phyloP scores from a whole-genome alignment of 2,113 vertebrate species.

The Malaclemys terrapin region DNA sequence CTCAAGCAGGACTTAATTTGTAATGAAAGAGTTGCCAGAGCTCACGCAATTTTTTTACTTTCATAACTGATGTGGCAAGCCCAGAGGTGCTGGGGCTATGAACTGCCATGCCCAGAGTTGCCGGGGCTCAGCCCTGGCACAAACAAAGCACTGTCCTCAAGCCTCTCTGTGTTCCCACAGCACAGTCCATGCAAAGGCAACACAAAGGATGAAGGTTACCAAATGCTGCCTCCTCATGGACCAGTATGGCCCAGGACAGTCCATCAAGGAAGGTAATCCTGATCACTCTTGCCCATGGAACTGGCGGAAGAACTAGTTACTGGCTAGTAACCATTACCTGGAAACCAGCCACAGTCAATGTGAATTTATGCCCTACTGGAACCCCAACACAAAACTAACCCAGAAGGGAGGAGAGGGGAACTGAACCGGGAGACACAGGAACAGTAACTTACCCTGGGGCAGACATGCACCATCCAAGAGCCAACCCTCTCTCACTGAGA shows the following conservation, averaged over 20 bases:
- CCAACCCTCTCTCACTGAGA: neutral
- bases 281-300: neutral
- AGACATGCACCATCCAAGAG: neutral
- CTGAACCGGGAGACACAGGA: neutral
- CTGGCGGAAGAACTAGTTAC: neutral
- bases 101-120: no score
- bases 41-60: no score
- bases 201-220: neutral
- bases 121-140: no score
- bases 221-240: neutral
- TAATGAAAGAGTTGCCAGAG: no score
- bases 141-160: no score
- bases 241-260: no score
- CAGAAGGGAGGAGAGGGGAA: neutral
- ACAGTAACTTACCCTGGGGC: neutral
- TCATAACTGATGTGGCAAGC: no score
- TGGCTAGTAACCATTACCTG: neutral
- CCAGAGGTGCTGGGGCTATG: no score
- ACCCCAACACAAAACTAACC: neutral
- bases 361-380: neutral
- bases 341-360: neutral
- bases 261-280: neutral
- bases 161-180: no score
- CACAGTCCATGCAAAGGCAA: no score
- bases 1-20: no score